Evolutionary conservation across 2,113 vertebrate species (phyloP).

Genomic region (Barnardius zonarius): DNA sequence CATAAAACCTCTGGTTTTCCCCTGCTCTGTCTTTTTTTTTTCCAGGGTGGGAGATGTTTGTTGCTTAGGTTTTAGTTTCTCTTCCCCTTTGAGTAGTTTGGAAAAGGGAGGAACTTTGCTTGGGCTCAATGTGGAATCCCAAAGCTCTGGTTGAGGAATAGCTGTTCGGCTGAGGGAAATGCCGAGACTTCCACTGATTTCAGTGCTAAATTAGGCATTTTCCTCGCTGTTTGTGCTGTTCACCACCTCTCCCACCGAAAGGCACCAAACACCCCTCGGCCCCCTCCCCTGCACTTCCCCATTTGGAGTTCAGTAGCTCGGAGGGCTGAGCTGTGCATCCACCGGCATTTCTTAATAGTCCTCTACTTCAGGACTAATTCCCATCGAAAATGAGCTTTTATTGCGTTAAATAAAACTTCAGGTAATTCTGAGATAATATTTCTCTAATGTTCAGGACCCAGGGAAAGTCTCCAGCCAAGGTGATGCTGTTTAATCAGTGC

Average conservation of each 20-base stretch:
- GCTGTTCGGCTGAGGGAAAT: not conserved
- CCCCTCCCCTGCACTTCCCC: not conserved
- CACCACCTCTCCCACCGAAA: not conserved
- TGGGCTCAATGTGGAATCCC: rapidly evolving
- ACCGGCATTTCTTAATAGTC: not conserved
- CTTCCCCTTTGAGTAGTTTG: not conserved
- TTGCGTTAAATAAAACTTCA: constrained; percentile 17
- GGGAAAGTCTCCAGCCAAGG: not conserved
- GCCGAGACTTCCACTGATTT: not conserved
- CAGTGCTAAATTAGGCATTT: not conserved
- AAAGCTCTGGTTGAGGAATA: not conserved
- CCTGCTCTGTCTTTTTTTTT: not conserved
- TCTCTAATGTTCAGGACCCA: not conserved
- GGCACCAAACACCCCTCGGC: not conserved
- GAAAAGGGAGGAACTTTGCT: not conserved
- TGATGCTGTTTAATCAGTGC: rapidly evolving
- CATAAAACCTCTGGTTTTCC: not conserved
- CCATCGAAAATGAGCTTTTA: not conserved
- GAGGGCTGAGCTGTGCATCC: not conserved
- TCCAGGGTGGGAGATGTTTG: not conserved
- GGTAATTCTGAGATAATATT: not conserved
- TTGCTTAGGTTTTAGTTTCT: not conserved
- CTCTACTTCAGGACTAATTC: not conserved
- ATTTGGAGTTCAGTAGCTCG: not conserved
- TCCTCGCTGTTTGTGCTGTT: not conserved